Evolutionary conservation across 2,113 vertebrate genomes (phyloP), one percentile per base, ranked within the genome.

Genomic region (Cairina moschata): DNA sequence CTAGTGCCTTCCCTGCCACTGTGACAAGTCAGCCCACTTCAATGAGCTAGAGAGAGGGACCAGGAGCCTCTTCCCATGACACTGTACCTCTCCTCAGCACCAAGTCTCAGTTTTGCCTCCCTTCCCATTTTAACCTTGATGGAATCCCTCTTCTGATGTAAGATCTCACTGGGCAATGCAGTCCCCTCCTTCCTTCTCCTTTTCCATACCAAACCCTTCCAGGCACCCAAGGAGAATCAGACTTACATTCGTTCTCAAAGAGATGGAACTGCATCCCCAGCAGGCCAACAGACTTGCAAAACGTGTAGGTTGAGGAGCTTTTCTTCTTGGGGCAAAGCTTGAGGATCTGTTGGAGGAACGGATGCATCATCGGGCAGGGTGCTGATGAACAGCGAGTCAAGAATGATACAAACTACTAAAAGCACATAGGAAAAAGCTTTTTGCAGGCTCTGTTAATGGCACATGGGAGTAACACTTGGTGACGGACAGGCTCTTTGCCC

Each of bases 241-340:
- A 98, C 99, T 98, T 98, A 99, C 99, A 99, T 94, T 99, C 99
- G 40, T 99, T 99, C 97, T 99, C 99, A 97, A 99, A 99, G 94
- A 99, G 99, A 91, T 99, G 99, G 94, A 99, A 99, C 97, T 99
- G 99, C 99, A 99, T 99, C 94, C 99, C 99, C 92, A 99, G 98
- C 46, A 99, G 98, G 55, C 99, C 99, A 4, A 99, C 98, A 0
- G 99, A 98, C 98, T 99, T 99, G 98, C 99, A 99, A 98, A 99
- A 99, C 8, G 98, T 99, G 93, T 99, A 99, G 0, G 99, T 99
- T n/a, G 99, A 99, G 5, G 99, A 98, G 73, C 98, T 99, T 97
- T 99, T 99, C 98, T 99, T 99, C 98, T 99, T 99, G 3, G 99
- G 99, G 95, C 99, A 99, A 86, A 99, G 97, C 97, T 99, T 99